These are phyloP conservation scores for Agrypnia vestita DNA, from an alignment of 1,140 invertebrate genomes.

Conservation along the genomic window DNA sequence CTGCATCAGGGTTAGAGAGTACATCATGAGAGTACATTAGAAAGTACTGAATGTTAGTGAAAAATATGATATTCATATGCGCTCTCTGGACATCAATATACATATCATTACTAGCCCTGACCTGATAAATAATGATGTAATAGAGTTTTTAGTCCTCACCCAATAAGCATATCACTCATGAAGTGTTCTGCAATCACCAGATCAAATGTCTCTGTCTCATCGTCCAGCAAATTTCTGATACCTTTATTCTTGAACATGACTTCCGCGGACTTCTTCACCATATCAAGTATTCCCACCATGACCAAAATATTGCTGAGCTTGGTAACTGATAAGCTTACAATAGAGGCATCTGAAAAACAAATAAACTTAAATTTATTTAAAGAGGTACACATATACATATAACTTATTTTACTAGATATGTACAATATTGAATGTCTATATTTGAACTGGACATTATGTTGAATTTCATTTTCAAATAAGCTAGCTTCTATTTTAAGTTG, in stretches of 20 bases:
- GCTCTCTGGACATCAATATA: too few species aligned
- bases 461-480: too few species aligned
- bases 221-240: slow-evolving; percentile 33
- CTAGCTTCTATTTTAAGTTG: too few species aligned
- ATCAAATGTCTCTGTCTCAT: slow-evolving; percentile 49
- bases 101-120: too few species aligned
- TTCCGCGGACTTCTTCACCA: neutral
- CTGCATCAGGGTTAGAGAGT: neutral
- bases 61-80: neutral
- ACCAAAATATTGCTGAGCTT: too few species aligned
- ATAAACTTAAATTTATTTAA: neutral
- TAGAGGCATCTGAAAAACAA: neutral
- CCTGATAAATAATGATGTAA: neutral
- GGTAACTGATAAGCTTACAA: neutral
- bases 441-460: too few species aligned
- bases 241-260: slow-evolving; percentile 22
- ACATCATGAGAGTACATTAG: too few species aligned
- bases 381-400: too few species aligned
- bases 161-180: slow-evolving; percentile 35
- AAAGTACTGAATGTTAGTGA: too few species aligned
- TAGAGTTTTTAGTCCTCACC: slow-evolving; percentile 22
- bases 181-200: slow-evolving; percentile 49
- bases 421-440: neutral
- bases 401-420: too few species aligned
- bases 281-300: neutral